Conservation (phyloP, 1,140 invertebrate species). For the Pseudomyrmex pallidus region DNA sequence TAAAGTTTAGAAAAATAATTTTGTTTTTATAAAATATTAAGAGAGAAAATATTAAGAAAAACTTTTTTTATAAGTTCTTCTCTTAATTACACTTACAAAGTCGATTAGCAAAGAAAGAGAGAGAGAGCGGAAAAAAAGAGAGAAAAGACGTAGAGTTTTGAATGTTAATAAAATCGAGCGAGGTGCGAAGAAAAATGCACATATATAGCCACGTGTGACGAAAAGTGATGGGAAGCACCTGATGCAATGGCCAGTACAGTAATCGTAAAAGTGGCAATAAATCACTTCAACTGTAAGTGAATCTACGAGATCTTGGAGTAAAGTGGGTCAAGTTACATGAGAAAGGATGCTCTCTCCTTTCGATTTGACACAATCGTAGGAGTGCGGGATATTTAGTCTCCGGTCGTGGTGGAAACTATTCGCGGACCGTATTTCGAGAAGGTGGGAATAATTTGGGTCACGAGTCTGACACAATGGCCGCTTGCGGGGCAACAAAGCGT, state of each 20-base stretch:
- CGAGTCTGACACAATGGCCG: slow-evolving; percentile 68
- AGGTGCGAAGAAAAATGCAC: slow-evolving; percentile 17
- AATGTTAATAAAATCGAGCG: slow-evolving; percentile 25
- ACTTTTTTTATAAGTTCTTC: background rate
- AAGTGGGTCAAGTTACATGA: slow-evolving; percentile 60
- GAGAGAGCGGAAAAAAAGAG: background rate
- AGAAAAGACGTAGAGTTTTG: background rate
- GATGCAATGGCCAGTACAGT: slow-evolving; percentile 37
- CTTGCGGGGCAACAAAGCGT: slow-evolving; percentile 67
- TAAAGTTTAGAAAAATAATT: too few relatives aligned
- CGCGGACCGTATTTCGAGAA: slow-evolving; percentile 62
- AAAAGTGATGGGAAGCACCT: slow-evolving; percentile 1
- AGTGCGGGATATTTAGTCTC: slow-evolving; percentile 64
- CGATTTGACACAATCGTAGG: slow-evolving; percentile 62
- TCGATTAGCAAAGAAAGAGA: too few relatives aligned
- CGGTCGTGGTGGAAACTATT: slow-evolving; percentile 65
- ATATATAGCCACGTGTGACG: background rate
- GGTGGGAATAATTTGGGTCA: slow-evolving; percentile 72
- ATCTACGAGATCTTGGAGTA: slow-evolving; percentile 41
- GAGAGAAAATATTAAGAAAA: background rate
- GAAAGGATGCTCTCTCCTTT: slow-evolving; percentile 33
- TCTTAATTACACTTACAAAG: background rate
- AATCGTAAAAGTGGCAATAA: slow-evolving; percentile 42
- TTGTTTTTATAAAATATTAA: too few relatives aligned
- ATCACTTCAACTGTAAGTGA: slow-evolving; percentile 23